Conservation (phyloP, 2,113 vertebrate species). For the Bagarius yarrelli region DNA sequence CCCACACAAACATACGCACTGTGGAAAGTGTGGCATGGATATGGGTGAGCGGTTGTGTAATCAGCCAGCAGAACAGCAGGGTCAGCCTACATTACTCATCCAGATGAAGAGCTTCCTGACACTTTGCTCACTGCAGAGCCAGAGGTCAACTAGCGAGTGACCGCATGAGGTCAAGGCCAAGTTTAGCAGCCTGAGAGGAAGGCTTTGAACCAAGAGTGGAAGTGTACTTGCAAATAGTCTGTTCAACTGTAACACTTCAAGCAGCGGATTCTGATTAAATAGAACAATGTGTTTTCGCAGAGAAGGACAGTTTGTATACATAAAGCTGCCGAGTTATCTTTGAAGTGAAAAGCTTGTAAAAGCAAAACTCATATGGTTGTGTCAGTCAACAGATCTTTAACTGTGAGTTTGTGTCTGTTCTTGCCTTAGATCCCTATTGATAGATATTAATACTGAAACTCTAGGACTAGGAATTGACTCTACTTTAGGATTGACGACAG, state of each 20-base stretch:
- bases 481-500: too few relatives aligned
- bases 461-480: too few relatives aligned
- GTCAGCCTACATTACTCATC: constrained; percentile 27
- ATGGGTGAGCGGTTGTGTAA: constrained; percentile 33
- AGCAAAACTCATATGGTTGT: background rate
- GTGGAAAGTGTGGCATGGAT: constrained; percentile 12
- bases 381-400: background rate
- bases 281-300: background rate
- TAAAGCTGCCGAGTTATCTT: background rate
- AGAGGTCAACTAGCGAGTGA: constrained; percentile 44
- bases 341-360: background rate
- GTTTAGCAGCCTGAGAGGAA: background rate
- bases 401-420: too few relatives aligned
- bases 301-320: background rate
- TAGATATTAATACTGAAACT: too few relatives aligned
- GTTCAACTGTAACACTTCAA: background rate
- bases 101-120: constrained; percentile 37
- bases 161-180: constrained; percentile 37
- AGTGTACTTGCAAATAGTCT: background rate
- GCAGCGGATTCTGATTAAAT: background rate
- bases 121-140: constrained; percentile 20
- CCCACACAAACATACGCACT: constrained; percentile 25
- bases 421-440: too few relatives aligned
- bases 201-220: background rate
- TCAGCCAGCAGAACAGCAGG: constrained; percentile 35